Base-by-base conservation (phyloP, 2,888 invertebrate species). In the Drosophila ustulata region DNA sequence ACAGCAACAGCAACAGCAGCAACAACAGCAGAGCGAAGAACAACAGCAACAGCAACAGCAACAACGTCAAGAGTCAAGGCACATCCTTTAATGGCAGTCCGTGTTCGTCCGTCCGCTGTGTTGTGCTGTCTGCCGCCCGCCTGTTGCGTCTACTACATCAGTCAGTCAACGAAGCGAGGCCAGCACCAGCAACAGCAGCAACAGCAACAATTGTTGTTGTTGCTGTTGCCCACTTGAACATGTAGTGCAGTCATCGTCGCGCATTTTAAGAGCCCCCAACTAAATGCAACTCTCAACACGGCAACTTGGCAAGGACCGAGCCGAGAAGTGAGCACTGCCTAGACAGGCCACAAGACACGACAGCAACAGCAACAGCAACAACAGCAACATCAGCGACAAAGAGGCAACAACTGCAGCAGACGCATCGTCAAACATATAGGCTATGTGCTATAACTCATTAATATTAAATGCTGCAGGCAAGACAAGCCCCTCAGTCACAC, bases 371-470 rank as follows among this genome's bases (percentile, higher is more conserved):
- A 49, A 7, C 53, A 43, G 6, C 58, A 63, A 7, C 68, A 61
- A 11, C 64, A 28, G 11, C 76, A 62, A 50, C 63, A 71, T 1
- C 53, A 18, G 8, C 68, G 43, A 5, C 52, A 53, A 43, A 34
- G 9, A 49, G 41, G 53, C 63, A 79, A 57, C 71, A 68, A 34
- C 69, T 25, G 45, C 77, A 75, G 45, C 79, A 78, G 85, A 85
- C 83, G 78, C 89, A 84, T 86, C 89, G 83, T 83, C 89, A 84
- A 85, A 75, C 86, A 82, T 86, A 82, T 88, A 84, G 83, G 78
- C 87, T 86, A 86, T 82, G 84, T 89, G 85, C 85, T 85, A 79
- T 89, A 89, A 89, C 89, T 88, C 89, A 88, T 88, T 88, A 89
- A 88, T 88, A 88, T 88, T 88, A 88, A 89, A 89, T 89, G 85